Evolutionary conservation across 2,888 invertebrate genomes (phyloP).

Genomic region (Drosophila paracracens): DNA sequence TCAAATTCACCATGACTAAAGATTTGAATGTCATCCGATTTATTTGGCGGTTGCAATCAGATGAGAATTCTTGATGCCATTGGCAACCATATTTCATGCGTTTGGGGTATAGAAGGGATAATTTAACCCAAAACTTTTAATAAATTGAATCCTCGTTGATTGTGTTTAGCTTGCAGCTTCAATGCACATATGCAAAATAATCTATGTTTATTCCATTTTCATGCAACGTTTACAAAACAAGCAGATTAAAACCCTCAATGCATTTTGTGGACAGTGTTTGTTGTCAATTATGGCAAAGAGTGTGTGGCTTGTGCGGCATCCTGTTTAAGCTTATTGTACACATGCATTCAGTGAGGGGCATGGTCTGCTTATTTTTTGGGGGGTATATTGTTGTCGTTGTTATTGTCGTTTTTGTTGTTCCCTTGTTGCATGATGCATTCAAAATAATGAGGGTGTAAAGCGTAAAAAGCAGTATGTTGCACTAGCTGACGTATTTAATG

Average conservation of each 20-base stretch:
- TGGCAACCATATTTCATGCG: neutral
- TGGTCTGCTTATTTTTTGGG: neutral
- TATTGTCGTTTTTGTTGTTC: neutral
- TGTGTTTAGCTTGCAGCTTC: neutral
- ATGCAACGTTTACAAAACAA: neutral
- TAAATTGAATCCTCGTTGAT: neutral
- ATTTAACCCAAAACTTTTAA: neutral
- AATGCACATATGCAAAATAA: neutral
- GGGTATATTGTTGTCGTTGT: neutral
- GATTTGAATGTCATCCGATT: conserved; percentile 21
- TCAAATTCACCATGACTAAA: conserved; percentile 14
- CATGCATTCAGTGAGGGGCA: neutral
- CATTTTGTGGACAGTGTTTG: neutral
- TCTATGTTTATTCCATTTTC: neutral
- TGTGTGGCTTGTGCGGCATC: neutral
- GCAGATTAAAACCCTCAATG: neutral
- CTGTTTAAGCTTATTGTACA: neutral
- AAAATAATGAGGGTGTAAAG: conserved; percentile 7
- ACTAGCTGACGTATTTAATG: neutral
- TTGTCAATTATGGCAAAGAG: neutral
- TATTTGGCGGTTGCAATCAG: neutral
- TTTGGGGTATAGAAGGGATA: neutral
- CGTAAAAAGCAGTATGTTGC: neutral
- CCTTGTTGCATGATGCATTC: conserved; percentile 18
- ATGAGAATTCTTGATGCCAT: neutral